phyloP scores from a whole-genome alignment of 1,140 invertebrate species.

The Leptopilina boulardi region DNA sequence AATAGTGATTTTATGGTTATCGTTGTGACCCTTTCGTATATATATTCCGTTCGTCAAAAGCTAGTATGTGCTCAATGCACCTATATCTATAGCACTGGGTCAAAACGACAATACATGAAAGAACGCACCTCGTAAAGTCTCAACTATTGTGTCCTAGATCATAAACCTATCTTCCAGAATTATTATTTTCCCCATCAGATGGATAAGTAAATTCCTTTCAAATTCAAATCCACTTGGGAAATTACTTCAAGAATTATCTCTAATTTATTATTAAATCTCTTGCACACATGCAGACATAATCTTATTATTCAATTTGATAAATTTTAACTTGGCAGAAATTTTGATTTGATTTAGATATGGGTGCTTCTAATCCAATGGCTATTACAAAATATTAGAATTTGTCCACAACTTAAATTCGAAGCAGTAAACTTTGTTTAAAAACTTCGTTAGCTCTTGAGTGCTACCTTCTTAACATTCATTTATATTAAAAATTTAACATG shows the following conservation, averaged over 20 bases:
- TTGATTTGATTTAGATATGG: no score
- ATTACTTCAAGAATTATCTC: not conserved
- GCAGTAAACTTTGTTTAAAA: no score
- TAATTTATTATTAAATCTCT: no score
- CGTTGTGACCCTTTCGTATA: not conserved
- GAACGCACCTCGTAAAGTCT: not conserved
- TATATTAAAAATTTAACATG: no score
- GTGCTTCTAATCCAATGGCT: no score
- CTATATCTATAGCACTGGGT: not conserved
- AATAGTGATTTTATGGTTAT: constrained; percentile 16
- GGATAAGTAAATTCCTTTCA: not conserved
- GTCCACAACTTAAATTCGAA: no score
- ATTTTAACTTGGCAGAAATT: no score
- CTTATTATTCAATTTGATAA: no score
- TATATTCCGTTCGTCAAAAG: not conserved
- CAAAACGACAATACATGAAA: not conserved
- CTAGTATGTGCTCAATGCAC: not conserved
- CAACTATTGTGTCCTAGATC: not conserved
- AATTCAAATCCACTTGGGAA: not conserved
- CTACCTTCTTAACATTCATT: no score
- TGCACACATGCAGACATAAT: no score
- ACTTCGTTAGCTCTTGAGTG: no score
- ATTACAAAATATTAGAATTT: no score
- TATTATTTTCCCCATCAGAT: not conserved
- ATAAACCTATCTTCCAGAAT: not conserved